A percentile compares a stretch with the other conserved stretches of the same genome.
Conservation (phyloP, 2,888 invertebrate species). For the Oligia fasciuncula region DNA sequence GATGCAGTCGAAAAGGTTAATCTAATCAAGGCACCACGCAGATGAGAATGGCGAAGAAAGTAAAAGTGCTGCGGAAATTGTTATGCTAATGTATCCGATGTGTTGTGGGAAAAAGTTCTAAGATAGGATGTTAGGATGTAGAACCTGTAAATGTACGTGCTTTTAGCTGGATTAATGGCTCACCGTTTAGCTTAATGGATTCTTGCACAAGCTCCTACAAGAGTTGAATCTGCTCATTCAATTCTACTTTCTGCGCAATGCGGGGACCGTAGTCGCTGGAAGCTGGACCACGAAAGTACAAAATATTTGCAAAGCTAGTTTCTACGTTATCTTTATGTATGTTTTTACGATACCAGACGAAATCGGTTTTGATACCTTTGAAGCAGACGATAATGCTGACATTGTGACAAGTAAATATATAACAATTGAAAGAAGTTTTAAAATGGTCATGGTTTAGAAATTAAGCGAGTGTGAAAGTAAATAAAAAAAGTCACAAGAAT, state of each 20-base stretch:
- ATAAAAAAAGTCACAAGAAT: conserved; percentile 17
- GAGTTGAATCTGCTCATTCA: neutral
- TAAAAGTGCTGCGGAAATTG: conserved; percentile 60
- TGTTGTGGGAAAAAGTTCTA: conserved; percentile 47
- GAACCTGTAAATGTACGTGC: conserved; percentile 1
- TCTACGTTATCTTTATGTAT: neutral
- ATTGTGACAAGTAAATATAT: conserved; percentile 7
- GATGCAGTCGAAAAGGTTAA: conserved; percentile 57
- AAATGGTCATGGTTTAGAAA: neutral
- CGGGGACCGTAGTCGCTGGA: neutral
- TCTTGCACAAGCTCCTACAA: neutral
- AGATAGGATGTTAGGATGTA: conserved; percentile 18
- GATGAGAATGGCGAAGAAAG: conserved; percentile 56
- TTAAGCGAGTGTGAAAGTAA: conserved; percentile 36
- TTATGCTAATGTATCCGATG: conserved; percentile 54
- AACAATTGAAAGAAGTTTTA: conserved; percentile 21
- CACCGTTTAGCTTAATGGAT: neutral
- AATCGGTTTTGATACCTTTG: conserved; percentile 19
- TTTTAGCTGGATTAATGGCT: conserved; percentile 7
- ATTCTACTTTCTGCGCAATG: conserved; percentile 2
- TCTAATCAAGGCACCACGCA: conserved; percentile 36
- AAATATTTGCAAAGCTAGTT: conserved; percentile 3
- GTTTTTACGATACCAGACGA: conserved; percentile 10
- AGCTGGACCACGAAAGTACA: neutral
- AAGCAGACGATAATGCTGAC: conserved; percentile 5